phyloP scores from a whole-genome alignment of 1,140 invertebrate species.

The Wiebesia pumilae region DNA sequence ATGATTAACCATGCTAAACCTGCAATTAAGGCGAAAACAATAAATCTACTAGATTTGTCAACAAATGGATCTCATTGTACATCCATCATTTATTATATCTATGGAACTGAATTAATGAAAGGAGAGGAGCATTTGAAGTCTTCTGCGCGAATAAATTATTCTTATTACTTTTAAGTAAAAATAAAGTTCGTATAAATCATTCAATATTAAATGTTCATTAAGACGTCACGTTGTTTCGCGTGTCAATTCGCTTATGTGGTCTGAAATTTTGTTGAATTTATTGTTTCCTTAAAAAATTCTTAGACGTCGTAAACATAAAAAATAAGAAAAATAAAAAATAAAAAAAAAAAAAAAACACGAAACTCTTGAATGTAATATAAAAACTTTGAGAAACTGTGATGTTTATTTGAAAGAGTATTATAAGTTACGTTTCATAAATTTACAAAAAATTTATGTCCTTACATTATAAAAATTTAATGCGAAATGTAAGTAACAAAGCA shows the following conservation, averaged over 20 bases:
- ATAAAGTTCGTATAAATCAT: not conserved
- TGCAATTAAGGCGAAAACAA: too few relatives aligned
- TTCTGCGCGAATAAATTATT: not conserved
- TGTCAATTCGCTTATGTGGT: not conserved
- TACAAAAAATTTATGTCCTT: not conserved
- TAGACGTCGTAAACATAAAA: not conserved
- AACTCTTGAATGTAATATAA: too few relatives aligned
- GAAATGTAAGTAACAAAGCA: not conserved
- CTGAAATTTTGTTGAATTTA: not conserved
- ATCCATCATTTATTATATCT: too few relatives aligned
- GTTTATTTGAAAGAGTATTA: too few relatives aligned
- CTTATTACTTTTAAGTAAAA: not conserved
- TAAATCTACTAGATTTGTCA: not conserved
- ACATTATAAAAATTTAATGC: not conserved
- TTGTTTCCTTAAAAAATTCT: not conserved
- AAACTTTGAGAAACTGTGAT: too few relatives aligned
- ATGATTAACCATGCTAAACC: conserved; percentile 82
- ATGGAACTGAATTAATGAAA: too few relatives aligned
- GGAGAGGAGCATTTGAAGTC: not conserved
- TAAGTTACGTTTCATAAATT: not conserved
- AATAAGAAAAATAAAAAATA: too few relatives aligned
- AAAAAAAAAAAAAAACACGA: too few relatives aligned
- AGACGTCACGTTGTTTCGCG: not conserved
- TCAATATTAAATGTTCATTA: not conserved
- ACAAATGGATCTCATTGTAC: not conserved